These are phyloP conservation scores for Brachionus rubens DNA, from an alignment of 1,140 invertebrate species.

Conservation along the genomic window DNA sequence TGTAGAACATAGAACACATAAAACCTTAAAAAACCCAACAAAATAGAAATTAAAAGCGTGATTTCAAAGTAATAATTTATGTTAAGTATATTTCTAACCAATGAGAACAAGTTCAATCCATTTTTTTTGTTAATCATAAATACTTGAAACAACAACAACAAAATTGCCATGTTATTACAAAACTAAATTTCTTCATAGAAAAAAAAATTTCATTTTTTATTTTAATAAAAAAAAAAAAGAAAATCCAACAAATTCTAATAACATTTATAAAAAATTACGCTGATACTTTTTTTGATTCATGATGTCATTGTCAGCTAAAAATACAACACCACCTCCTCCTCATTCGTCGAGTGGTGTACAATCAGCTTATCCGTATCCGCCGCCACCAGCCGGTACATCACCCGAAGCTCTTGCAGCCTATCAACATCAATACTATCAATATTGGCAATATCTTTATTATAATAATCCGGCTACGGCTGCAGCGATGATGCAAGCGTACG, in stretches of 20 bases:
- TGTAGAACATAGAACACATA: background rate
- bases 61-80: slow-evolving; percentile 22
- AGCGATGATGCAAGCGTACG: background rate
- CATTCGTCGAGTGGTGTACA: background rate
- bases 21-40: background rate
- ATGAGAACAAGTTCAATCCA: background rate
- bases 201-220: too few relatives aligned
- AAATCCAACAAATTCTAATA: background rate
- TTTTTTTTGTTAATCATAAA: background rate
- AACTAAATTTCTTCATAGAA: background rate
- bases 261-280: background rate
- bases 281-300: background rate
- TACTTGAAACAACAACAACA: background rate
- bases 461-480: slow-evolving; percentile 3
- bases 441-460: slow-evolving; percentile 5
- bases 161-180: background rate
- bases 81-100: background rate
- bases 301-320: background rate
- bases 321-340: background rate
- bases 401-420: background rate
- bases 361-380: background rate
- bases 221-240: background rate
- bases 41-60: background rate
- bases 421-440: slow-evolving; percentile 17
- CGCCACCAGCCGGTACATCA: background rate